Conservation (phyloP, 2,888 invertebrate genomes). For the Meteorus cinctellus region DNA sequence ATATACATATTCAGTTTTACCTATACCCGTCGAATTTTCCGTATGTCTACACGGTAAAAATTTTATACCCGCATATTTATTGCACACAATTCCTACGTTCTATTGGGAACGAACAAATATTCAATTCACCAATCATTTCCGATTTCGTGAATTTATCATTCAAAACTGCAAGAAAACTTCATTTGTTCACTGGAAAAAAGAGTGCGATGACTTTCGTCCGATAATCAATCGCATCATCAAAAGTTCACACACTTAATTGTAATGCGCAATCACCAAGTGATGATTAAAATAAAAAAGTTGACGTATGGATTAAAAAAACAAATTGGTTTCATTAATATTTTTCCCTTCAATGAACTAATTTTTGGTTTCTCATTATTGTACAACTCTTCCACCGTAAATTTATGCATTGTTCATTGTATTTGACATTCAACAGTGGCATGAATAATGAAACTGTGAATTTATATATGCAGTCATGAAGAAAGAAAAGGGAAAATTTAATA, state of each 20-base stretch:
- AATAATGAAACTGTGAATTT: background rate
- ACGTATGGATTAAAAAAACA: background rate
- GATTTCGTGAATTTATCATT: no score
- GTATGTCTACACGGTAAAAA: background rate
- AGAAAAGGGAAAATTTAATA: background rate
- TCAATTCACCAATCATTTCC: background rate
- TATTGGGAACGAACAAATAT: background rate
- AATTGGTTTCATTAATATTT: background rate
- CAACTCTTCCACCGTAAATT: background rate
- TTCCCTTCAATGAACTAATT: background rate
- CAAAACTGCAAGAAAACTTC: background rate
- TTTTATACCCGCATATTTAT: constrained; percentile 4
- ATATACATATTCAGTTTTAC: background rate
- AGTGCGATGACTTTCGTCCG: background rate
- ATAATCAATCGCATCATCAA: background rate
- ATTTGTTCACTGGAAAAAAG: background rate
- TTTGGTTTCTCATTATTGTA: background rate
- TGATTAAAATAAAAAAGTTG: background rate
- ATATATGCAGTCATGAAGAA: background rate
- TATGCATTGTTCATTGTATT: background rate
- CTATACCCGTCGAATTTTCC: constrained; percentile 4
- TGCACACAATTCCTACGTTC: background rate
- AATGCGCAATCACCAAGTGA: background rate
- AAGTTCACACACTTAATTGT: background rate
- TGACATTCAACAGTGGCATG: background rate